Conservation (phyloP, 2,113 vertebrate genomes). For the Pygoscelis adeliae region DNA sequence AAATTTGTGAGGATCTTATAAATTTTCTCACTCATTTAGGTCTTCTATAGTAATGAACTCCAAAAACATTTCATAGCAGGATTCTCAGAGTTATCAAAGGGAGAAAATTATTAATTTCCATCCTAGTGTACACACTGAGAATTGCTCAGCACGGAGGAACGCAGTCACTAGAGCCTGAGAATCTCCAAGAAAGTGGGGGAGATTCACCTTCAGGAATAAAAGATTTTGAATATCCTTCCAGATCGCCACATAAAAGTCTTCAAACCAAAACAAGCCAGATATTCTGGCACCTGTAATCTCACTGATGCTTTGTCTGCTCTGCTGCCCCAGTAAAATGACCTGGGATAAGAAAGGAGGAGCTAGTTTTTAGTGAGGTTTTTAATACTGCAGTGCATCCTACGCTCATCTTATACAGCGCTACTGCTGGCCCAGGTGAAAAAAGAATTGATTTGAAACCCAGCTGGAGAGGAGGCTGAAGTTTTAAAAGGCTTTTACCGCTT, state of each 20-base stretch:
- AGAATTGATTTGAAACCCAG: slow-evolving; percentile 18
- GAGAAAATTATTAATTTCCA: background rate
- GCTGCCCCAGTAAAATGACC: background rate
- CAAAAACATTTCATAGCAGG: background rate
- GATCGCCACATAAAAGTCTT: background rate
- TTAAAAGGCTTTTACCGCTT: slow-evolving; percentile 48
- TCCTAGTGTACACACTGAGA: background rate
- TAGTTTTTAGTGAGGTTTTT: background rate
- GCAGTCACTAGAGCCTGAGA: background rate
- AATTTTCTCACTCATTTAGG: background rate
- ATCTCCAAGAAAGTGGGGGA: rapidly evolving
- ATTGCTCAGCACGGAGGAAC: background rate
- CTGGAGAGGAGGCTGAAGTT: slow-evolving; percentile 1
- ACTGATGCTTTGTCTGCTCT: background rate
- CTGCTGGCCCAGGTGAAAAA: slow-evolving; percentile 4
- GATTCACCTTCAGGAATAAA: background rate
- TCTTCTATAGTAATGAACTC: background rate
- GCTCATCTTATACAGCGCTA: background rate
- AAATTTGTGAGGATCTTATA: background rate
- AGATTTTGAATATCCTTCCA: background rate
- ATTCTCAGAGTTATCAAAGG: background rate
- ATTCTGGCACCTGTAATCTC: background rate
- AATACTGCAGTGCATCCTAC: background rate
- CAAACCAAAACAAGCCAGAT: background rate
- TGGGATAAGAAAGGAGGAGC: background rate